Evolutionary conservation across 2,888 invertebrate species (phyloP), one percentile per base, ranked within the genome.

Genomic region (Epistrophella euchroma): DNA sequence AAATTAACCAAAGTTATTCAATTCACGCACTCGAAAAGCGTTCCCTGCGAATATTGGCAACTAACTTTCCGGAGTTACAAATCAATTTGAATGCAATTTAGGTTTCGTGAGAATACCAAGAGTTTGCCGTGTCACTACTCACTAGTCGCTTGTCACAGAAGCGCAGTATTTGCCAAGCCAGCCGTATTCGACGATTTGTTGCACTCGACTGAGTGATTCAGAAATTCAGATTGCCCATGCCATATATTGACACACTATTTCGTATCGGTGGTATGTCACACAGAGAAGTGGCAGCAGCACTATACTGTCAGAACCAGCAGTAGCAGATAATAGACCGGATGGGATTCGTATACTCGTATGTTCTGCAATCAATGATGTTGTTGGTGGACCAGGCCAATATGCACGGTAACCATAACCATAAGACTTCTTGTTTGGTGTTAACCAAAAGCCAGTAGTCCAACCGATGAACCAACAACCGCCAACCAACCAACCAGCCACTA

Each of bases 121-220:
- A 76, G 82, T 32, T 64, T 17, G 47, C 45, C n/a, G 64, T 62
- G 43, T 45, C 32, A 28, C 28, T 40, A 37, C 11, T 58, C 11
- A 7, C 35, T 28, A 35, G 58, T 58, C 13, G 40, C 22, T 52
- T 60, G 60, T 60, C 22, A 15, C n/a, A 64, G 28, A 64, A 64
- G 64, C 66, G 66, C 66, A 66, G 35, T 66, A 66, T 47, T 17
- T 47, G 66, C 60, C 68, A 52, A 68, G 82, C 71, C 77, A 81
- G 82, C 86, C 82, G 86, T 86, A 78, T 82, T 86, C 86, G 71
- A 82, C 86, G 86, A 86, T 86, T 86, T 86, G 86, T 86, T 86
- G 86, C 86, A 86, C 86, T 86, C 86, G 77, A 86, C 86, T 86
- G 86, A 86, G 71, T 86, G 82, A 86, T 86, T 86, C 86, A 86